phyloP scores from a whole-genome alignment of 2,113 vertebrate genomes.

The Meriones unguiculatus region DNA sequence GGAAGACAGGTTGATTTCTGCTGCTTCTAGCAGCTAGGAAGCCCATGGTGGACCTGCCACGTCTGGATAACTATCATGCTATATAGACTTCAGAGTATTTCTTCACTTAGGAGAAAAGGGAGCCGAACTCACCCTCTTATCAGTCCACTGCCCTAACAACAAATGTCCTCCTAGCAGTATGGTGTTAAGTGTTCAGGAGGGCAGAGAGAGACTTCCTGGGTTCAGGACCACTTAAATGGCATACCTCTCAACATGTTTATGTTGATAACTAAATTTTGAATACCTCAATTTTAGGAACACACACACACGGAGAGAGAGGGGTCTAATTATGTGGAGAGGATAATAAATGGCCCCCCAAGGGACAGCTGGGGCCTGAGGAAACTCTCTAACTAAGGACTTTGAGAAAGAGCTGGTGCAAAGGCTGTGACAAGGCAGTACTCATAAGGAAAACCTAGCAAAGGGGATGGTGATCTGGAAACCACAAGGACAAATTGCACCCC shows the following conservation, averaged over 20 bases:
- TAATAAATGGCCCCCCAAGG: not conserved
- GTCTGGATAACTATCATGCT: not conserved
- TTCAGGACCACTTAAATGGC: not conserved
- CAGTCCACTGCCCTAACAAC: not conserved
- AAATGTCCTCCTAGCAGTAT: rapidly evolving
- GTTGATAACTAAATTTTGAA: not conserved
- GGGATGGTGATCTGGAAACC: not conserved
- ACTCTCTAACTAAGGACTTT: not conserved
- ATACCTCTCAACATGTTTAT: not conserved
- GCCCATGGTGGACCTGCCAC: not conserved
- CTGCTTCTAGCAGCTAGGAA: not conserved
- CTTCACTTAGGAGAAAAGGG: not conserved
- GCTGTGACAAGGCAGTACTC: not conserved
- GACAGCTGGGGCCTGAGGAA: not conserved
- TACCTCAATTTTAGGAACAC: not conserved
- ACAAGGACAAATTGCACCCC: not conserved
- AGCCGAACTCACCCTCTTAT: not conserved
- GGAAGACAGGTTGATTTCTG: not conserved
- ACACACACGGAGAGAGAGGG: not conserved
- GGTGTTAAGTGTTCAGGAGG: not conserved
- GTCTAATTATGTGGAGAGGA: not conserved
- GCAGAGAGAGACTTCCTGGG: not conserved
- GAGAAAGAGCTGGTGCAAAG: not conserved
- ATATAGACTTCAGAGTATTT: not conserved
- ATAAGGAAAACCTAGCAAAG: not conserved